A percentile compares a stretch with the other conserved stretches of the same genome.
These are phyloP conservation scores for Lineus longissimus DNA, from an alignment of 1,140 invertebrate genomes.

Conservation along the genomic window DNA sequence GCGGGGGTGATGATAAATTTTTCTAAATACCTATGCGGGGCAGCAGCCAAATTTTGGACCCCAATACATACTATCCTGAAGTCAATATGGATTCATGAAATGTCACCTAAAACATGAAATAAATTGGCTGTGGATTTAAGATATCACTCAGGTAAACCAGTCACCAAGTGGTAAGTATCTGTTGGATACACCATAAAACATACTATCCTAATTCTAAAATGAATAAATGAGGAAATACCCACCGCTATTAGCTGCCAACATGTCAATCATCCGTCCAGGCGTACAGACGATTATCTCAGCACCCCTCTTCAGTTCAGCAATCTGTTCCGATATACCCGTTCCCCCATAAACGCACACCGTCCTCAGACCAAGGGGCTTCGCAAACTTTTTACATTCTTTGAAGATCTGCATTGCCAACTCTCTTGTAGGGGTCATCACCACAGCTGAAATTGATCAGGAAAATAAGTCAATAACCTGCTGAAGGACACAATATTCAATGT, in stretches of 20 bases:
- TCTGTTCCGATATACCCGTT: constrained; percentile 94
- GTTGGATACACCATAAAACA: too few species aligned
- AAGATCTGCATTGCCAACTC: constrained; percentile 99
- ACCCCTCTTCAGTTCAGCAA: constrained; percentile 95
- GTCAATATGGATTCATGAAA: too few species aligned
- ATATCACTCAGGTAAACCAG: too few species aligned
- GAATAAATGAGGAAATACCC: too few species aligned
- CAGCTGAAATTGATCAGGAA: constrained; percentile 37
- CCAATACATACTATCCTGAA: too few species aligned
- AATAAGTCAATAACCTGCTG: not conserved
- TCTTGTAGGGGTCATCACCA: constrained; percentile 97
- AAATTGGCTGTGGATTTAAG: too few species aligned
- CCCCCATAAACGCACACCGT: constrained; percentile 98
- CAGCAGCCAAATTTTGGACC: too few species aligned
- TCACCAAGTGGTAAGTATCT: too few species aligned
- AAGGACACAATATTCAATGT: not conserved
- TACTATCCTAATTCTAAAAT: too few species aligned
- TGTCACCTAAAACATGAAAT: too few species aligned
- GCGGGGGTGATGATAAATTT: too few species aligned
- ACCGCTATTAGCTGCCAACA: constrained; percentile 97
- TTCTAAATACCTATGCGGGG: too few species aligned
- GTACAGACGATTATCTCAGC: constrained; percentile 99
- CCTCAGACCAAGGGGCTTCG: constrained; percentile 77
- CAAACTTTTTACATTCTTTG: constrained; percentile 94
- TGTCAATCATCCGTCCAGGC: constrained; percentile 99